phyloP scores from a whole-genome alignment of 2,797 vertebrate genomes.

The Centropyge bicolor region DNA sequence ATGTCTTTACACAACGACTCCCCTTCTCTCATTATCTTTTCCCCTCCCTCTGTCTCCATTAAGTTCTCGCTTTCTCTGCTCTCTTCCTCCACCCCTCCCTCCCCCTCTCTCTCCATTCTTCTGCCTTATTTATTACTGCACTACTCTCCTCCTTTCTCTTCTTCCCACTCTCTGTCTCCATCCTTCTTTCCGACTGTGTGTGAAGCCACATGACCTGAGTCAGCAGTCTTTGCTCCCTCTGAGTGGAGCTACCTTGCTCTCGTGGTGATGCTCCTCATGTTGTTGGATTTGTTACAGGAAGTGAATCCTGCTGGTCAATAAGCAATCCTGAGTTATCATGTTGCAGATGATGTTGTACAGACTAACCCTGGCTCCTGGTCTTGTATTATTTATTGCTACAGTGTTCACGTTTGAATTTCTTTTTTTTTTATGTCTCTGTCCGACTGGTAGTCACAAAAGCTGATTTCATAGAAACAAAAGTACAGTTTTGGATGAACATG shows the following conservation, averaged over 20 bases:
- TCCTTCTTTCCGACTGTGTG: constrained; percentile 21
- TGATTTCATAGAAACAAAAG: constrained; percentile 14
- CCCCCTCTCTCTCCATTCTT: not conserved
- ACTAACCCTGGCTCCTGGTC: constrained; percentile 5
- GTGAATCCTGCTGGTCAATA: constrained; percentile 59
- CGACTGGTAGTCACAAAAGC: constrained; percentile 1
- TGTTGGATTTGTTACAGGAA: constrained; percentile 71
- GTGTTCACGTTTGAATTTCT: constrained; percentile 16
- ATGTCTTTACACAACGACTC: not conserved
- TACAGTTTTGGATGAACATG: not conserved
- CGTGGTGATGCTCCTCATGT: constrained; percentile 35
- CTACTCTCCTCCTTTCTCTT: constrained; percentile 13
- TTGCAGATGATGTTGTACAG: constrained; percentile 53
- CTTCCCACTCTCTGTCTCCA: constrained; percentile 26
- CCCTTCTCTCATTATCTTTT: not conserved
- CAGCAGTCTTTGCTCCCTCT: constrained; percentile 63
- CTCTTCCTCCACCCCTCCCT: not conserved
- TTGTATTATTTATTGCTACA: constrained; percentile 38
- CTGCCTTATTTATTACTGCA: constrained; percentile 20
- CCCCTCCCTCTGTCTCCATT: constrained; percentile 5
- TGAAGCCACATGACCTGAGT: constrained; percentile 65
- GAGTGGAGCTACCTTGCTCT: constrained; percentile 46
- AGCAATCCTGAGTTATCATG: constrained; percentile 51
- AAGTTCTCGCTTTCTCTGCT: not conserved
- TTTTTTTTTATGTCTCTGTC: not conserved